These are phyloP conservation scores for Gymnopithys bicolor DNA, from an alignment of 2,797 vertebrate species.

Conservation along the genomic window DNA sequence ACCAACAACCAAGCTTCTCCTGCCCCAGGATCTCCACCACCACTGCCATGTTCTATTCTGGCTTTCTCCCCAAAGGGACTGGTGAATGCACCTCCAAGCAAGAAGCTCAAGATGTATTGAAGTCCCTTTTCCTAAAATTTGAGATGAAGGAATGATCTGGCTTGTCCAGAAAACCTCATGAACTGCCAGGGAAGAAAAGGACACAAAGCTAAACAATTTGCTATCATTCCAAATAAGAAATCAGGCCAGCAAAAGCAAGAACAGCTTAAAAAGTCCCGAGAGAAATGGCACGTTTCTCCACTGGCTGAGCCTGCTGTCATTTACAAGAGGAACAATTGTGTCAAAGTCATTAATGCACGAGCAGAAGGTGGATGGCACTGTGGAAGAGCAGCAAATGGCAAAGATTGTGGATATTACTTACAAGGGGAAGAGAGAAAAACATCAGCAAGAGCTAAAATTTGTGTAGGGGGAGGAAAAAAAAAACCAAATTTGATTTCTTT, in stretches of 20 bases:
- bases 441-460: background rate
- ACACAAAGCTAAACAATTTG: background rate
- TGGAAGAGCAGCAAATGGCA: background rate
- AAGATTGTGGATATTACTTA: background rate
- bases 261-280: background rate
- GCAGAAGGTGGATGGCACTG: background rate
- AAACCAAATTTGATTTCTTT: background rate
- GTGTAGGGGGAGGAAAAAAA: fast-evolving
- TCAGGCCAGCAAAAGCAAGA: background rate
- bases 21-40: background rate
- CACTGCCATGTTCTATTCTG: fast-evolving
- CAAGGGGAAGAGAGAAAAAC: background rate
- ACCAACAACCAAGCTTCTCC: background rate
- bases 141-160: background rate
- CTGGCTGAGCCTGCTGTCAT: background rate
- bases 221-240: background rate
- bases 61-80: background rate
- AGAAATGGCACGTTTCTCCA: background rate
- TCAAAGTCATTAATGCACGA: background rate
- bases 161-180: background rate
- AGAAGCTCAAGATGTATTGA: background rate
- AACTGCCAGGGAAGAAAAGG: background rate
- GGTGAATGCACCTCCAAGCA: background rate
- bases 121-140: background rate
- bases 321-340: background rate